Conservation (phyloP, 92 coral and sea anemone genomes). For the Bergia puertoricense region DNA sequence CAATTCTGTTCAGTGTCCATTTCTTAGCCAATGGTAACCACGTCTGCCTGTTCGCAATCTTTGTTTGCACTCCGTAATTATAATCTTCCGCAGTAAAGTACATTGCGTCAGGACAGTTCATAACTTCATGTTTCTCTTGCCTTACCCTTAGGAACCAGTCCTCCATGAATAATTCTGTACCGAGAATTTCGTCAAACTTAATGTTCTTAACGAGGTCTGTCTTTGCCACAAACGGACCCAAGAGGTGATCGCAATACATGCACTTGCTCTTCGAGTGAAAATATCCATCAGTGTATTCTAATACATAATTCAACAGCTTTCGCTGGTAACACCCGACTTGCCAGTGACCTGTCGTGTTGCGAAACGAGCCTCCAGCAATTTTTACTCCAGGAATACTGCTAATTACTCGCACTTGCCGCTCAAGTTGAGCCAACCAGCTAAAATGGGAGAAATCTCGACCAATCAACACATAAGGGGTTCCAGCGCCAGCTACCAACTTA, state of each 20-base stretch:
- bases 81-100: conserved; percentile 39
- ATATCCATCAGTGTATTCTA: conserved; percentile 33
- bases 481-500: conserved; percentile 10
- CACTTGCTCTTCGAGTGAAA: conserved; percentile 33
- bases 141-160: conserved; percentile 39
- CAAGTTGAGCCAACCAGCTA: conserved; percentile 38
- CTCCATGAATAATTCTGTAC: conserved; percentile 12
- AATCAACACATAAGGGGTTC: conserved; percentile 25
- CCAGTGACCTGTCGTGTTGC: conserved; percentile 37
- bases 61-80: conserved; percentile 16
- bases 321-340: conserved; percentile 28
- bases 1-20: conserved; percentile 34
- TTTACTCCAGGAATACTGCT: conserved; percentile 21
- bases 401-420: conserved; percentile 36
- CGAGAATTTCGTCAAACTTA: conserved; percentile 29
- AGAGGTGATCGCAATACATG: conserved; percentile 28
- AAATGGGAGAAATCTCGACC: conserved; percentile 40
- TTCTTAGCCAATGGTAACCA: conserved; percentile 37
- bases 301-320: conserved; percentile 34
- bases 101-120: conserved; percentile 40
- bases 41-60: conserved; percentile 4
- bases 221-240: conserved; percentile 24
- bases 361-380: conserved; percentile 37
- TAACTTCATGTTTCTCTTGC: conserved; percentile 15
- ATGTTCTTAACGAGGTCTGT: conserved; percentile 16